Conservation (phyloP, 1,140 invertebrate genomes). For the Apocrypta bakeri region DNA sequence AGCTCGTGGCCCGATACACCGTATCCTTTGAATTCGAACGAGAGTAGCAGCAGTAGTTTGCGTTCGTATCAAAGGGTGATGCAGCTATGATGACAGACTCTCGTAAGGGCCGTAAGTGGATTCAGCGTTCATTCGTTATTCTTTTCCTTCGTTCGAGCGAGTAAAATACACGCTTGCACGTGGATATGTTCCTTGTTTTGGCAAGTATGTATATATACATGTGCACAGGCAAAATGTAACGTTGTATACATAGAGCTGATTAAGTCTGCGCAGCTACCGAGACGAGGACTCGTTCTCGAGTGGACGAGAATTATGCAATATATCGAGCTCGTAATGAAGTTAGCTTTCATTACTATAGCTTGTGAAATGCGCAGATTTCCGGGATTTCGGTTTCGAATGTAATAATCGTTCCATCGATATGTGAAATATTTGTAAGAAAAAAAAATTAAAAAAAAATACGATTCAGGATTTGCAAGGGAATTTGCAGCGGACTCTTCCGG, state of each 20-base stretch:
- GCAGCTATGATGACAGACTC: background rate
- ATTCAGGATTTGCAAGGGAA: too few relatives aligned
- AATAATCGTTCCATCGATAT: too few relatives aligned
- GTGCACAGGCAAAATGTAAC: too few relatives aligned
- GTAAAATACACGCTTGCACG: background rate
- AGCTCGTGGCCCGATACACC: background rate
- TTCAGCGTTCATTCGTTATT: background rate
- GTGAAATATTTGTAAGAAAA: too few relatives aligned
- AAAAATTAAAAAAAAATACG: background rate
- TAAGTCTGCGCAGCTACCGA: background rate
- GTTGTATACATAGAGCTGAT: background rate
- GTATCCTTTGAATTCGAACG: background rate
- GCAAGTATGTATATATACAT: background rate
- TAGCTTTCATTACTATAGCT: background rate
- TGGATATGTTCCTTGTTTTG: background rate
- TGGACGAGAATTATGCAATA: conserved; percentile 4
- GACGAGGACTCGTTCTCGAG: background rate
- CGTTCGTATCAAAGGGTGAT: background rate
- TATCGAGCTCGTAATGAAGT: background rate
- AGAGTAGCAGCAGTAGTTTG: too few relatives aligned
- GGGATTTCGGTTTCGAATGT: background rate
- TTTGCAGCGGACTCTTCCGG: too few relatives aligned
- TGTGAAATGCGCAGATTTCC: background rate
- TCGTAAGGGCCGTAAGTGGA: background rate
- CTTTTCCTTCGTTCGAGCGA: background rate